phyloP scores from a whole-genome alignment of 37 sponge, comb jelly and placozoan genomes.

The Agelas oroides region DNA sequence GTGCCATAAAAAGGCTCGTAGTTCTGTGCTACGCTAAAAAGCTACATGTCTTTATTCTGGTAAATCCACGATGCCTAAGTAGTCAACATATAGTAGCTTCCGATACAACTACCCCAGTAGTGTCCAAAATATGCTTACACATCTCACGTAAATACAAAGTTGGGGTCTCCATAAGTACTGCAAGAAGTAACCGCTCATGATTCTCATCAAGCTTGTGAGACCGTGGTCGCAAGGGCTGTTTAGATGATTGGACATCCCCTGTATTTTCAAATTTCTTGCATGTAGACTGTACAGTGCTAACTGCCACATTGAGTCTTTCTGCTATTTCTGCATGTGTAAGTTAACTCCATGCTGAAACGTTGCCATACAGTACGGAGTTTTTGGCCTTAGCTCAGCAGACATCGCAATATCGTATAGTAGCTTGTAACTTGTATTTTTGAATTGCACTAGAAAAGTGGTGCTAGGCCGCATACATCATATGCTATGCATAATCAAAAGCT shows the following conservation, averaged over 20 bases:
- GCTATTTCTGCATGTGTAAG: conserved; percentile 13
- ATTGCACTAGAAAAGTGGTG: too few species aligned
- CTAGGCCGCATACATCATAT: too few species aligned
- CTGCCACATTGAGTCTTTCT: not conserved
- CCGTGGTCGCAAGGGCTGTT: not conserved
- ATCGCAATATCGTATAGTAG: too few species aligned
- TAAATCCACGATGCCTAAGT: not conserved
- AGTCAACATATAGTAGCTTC: not conserved
- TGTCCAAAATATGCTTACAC: not conserved
- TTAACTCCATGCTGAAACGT: not conserved
- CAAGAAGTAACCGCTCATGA: conserved; percentile 1
- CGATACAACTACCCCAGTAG: not conserved
- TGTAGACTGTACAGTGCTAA: not conserved
- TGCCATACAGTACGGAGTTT: conserved; percentile 12
- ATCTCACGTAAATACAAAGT: conserved; percentile 10
- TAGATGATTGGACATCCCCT: not conserved
- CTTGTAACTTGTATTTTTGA: too few species aligned
- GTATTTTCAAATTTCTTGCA: not conserved
- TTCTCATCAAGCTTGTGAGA: not conserved
- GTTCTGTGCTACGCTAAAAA: not conserved
- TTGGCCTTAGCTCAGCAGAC: not conserved
- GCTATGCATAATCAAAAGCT: too few species aligned
- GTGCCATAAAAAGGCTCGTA: not conserved
- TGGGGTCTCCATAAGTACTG: not conserved
- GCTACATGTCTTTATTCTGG: conserved; percentile 2